Evolutionary conservation across 2,797 vertebrate genomes (phyloP), one percentile per base, ranked within the genome.

Genomic region (Poeciliopsis infans): DNA sequence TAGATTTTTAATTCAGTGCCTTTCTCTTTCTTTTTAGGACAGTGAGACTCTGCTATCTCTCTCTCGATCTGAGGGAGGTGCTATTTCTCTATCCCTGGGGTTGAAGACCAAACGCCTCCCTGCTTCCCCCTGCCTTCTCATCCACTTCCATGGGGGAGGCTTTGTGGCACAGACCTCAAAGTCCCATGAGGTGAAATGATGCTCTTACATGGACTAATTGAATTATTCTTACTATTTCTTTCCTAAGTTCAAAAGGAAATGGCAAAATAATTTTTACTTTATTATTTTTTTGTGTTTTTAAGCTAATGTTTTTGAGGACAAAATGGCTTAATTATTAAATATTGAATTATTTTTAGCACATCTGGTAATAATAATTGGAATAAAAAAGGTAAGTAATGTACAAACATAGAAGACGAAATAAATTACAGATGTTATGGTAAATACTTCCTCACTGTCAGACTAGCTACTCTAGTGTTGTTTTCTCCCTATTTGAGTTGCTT

Each of bases 121-220:
- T 8, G 95, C 95, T 0, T 97, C 97, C 0, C 95, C 91, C 3
- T 96, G 93, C 84, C 94, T 98, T 43, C 85, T 98, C 20, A 88
- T 98, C 46, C 97, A 98, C 80, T 97, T 97, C 88, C 97, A 98
- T 0, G 97, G 97, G 0, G 97, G 97, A 0, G 97, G 97, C 53
- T 98, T 98, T 72, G 97, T 98, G 87, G 97, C 97, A 0, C 97
- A 98, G 93, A 98, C 97, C 4, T 98, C 97, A 72, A 98, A 96
- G 88, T 98, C 97, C 0, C 97, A 98, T 0, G 97, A 98, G 96
- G 96, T 97, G 81, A 90, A 83, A 78, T 28, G 11, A 20, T 64
- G 2, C 20, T 75, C 23, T n/a, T 46, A 13, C 68, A 28, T 28
- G 41, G 16, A n/a, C 46, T 5, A 7, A 1, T 43, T 43, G 5